A percentile compares a stretch with the other conserved stretches of the same genome.
Evolutionary conservation across 1,140 invertebrate genomes (phyloP).

Genomic region (Patella vulgata): DNA sequence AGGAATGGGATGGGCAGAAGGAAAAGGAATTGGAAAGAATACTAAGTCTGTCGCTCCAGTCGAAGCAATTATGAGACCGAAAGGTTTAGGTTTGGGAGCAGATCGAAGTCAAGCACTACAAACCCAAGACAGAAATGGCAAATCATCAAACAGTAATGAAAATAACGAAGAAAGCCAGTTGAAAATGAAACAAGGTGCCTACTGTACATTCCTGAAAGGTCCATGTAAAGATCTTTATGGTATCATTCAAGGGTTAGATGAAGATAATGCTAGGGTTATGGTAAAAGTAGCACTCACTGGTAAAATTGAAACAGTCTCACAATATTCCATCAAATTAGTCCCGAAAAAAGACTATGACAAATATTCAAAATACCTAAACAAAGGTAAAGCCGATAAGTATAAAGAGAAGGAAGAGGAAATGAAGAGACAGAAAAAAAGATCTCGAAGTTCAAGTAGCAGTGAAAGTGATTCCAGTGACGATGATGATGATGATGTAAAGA

Average conservation of each 20-base stretch:
- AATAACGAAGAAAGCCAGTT: conserved; percentile 41
- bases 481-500: conserved; percentile 6
- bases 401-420: conserved; percentile 52
- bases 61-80: conserved; percentile 78
- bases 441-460: conserved; percentile 7
- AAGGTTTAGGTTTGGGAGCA: conserved; percentile 91
- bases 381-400: conserved; percentile 57
- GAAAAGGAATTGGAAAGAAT: conserved; percentile 75
- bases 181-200: conserved; percentile 54
- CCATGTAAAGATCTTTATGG: conserved; percentile 82
- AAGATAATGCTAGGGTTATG: conserved; percentile 82
- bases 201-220: conserved; percentile 56
- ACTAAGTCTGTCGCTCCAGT: conserved; percentile 69
- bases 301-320: conserved; percentile 77
- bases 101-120: conserved; percentile 61
- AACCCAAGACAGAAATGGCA: conserved; percentile 32
- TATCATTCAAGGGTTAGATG: conserved; percentile 84
- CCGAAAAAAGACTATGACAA: conserved; percentile 81
- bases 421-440: conserved; percentile 8
- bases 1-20: conserved; percentile 93
- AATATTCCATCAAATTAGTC: conserved; percentile 81
- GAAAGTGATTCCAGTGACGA: conserved; percentile 1
- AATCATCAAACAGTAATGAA: conserved; percentile 15
- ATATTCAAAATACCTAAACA: conserved; percentile 75
- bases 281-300: conserved; percentile 81